Evolutionary conservation across 92 coral and sea anemone species (phyloP).

Genomic region (Siderastrea siderea): DNA sequence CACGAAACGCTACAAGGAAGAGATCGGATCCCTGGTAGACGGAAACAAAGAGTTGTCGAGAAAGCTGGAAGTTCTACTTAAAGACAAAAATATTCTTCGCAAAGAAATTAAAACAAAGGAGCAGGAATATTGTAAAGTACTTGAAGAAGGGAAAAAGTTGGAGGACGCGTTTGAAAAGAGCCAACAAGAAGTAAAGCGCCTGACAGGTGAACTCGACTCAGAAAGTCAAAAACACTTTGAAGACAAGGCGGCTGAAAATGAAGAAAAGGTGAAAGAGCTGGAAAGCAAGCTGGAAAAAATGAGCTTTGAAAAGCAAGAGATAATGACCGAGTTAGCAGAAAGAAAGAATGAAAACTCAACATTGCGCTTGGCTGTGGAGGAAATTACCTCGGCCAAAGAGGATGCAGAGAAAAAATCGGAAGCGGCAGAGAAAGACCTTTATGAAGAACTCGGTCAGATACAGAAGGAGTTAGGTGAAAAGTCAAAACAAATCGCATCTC

Average conservation of each 20-base stretch:
- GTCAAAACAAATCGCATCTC: slow-evolving; percentile 38
- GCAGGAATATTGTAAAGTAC: neutral
- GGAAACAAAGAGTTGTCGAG: slow-evolving; percentile 26
- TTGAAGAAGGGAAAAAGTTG: slow-evolving; percentile 46
- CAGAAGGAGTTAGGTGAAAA: slow-evolving; percentile 46
- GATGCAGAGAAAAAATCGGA: slow-evolving; percentile 44
- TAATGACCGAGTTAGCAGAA: slow-evolving; percentile 39
- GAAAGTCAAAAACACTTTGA: slow-evolving; percentile 12
- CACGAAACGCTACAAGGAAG: slow-evolving; percentile 57
- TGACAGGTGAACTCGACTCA: slow-evolving; percentile 14
- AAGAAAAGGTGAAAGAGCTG: slow-evolving; percentile 66
- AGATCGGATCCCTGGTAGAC: slow-evolving; percentile 37
- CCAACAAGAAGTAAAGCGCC: slow-evolving; percentile 44
- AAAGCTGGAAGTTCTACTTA: slow-evolving; percentile 34
- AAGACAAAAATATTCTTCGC: slow-evolving; percentile 24
- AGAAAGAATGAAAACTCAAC: slow-evolving; percentile 52
- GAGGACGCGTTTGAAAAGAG: slow-evolving; percentile 50
- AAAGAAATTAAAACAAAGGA: slow-evolving; percentile 36
- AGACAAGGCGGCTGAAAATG: slow-evolving; percentile 54
- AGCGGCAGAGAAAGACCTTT: slow-evolving; percentile 44
- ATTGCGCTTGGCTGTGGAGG: slow-evolving; percentile 39
- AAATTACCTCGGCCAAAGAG: slow-evolving; percentile 25
- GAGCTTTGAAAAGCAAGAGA: slow-evolving; percentile 25
- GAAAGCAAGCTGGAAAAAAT: slow-evolving; percentile 25
- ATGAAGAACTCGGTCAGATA: slow-evolving; percentile 25